phyloP scores from a whole-genome alignment of 2,113 vertebrate genomes.

The Vidua macroura region DNA sequence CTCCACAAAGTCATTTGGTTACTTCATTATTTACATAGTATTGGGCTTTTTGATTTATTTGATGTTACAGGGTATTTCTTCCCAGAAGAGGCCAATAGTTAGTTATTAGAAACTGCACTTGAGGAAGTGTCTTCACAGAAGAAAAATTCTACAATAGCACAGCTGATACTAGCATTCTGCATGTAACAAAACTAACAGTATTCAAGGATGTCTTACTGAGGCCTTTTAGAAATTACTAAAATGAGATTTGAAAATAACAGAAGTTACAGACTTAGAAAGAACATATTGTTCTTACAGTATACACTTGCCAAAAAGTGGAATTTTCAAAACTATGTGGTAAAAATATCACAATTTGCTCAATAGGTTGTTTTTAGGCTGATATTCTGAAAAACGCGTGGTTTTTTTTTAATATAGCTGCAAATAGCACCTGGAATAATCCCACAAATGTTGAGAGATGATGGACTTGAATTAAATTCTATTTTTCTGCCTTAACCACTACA shows the following conservation, averaged over 20 bases:
- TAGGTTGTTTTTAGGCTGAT: not conserved
- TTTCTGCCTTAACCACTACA: not conserved
- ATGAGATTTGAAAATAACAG: not conserved
- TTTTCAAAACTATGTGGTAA: not conserved
- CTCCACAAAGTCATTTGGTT: not conserved
- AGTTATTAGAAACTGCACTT: not conserved
- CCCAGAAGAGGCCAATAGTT: not conserved
- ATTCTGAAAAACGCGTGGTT: fast-evolving
- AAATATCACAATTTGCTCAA: not conserved
- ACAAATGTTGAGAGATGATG: not conserved
- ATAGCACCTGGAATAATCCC: not conserved
- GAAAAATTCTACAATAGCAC: not conserved
- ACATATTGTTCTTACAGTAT: not conserved
- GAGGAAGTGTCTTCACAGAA: not conserved
- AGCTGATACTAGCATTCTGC: not conserved
- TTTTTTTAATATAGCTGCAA: not conserved
- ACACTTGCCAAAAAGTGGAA: not conserved
- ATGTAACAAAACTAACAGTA: not conserved
- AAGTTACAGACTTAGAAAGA: not conserved
- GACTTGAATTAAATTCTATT: not conserved
- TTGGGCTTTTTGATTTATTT: not conserved
- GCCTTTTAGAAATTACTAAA: not conserved
- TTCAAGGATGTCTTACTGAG: not conserved
- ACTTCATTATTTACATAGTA: not conserved
- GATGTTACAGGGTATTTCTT: not conserved